Base-by-base conservation (phyloP, 2,888 invertebrate genomes). In the Altica lythri region DNA sequence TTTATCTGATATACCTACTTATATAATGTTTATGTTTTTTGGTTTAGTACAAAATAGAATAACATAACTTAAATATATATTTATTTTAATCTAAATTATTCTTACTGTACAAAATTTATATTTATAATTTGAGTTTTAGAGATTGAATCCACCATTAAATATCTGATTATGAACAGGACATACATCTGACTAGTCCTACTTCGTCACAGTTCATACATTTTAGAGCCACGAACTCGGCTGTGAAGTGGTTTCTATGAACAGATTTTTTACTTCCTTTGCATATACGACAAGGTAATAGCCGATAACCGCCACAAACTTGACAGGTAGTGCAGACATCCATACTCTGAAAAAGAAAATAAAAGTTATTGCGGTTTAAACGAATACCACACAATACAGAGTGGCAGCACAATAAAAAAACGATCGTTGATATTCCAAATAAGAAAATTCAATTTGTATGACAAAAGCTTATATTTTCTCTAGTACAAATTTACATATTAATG, bases 261-360 rank as follows among this genome's bases (percentile, higher is more conserved):
- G 95, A 95, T 79, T 95, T 95, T 82, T 97, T 97, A 74, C 95
- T 95, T 22, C 96, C 96, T 69, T 92, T 94, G 82, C 96, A 97
- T 61, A 90, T 86, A 44, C 88, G 83, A 76, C 97, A 97, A 1
- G 95, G 93, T 22, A 95, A 83, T 55, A 92, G 85, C 35, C 93
- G 85, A 79, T 90, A 95, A 0, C 95, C 96, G 3, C 96, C 96
- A 75, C 97, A 97, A 62, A 86, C 83, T 69, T 87, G 84, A 75
- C 97, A 97, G 43, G 90, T 89, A 65, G 83, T 86, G 70, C 88
- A 87, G 10, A 88, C 88, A 65, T 89, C 87, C 61, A 88, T 82
- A 72, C 89, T 89, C 92, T 92, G 85, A 16, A 85, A 54, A n/a
- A n/a, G n/a, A n/a, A n/a, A n/a, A n/a, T n/a, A n/a, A n/a, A n/a